Conservation (phyloP, 1,140 invertebrate species). For the Gryllus bimaculatus region DNA sequence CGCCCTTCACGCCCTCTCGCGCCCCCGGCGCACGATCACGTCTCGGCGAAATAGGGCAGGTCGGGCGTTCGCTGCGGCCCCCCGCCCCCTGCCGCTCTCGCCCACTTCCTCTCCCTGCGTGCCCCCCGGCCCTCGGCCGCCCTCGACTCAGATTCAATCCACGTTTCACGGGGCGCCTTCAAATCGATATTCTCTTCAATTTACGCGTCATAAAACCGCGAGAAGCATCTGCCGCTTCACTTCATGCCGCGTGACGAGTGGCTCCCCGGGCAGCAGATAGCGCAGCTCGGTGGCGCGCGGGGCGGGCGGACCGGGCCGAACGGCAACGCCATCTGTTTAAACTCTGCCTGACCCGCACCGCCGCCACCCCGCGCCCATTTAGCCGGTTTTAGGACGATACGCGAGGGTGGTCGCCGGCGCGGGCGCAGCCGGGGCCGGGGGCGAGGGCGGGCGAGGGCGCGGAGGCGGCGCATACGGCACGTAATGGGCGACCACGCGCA, state of each 20-base stretch:
- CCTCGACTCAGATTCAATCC: background rate
- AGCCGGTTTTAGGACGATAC: background rate
- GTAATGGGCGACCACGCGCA: background rate
- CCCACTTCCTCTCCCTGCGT: background rate
- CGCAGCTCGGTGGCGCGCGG: background rate
- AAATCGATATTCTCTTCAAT: background rate
- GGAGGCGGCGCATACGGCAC: background rate
- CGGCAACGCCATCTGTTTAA: too few relatives aligned
- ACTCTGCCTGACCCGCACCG: background rate
- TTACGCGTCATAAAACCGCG: conserved; percentile 3
- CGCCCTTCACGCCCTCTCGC: background rate
- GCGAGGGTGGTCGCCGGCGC: background rate
- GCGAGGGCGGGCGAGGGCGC: background rate
- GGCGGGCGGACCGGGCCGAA: background rate
- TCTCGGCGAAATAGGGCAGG: background rate
- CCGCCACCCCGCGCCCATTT: background rate
- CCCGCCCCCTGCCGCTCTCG: too few relatives aligned
- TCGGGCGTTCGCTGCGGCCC: background rate
- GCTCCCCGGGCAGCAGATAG: background rate
- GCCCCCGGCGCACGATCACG: background rate
- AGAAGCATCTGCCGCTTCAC: conserved; percentile 2
- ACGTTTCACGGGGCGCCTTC: background rate
- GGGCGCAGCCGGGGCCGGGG: too few relatives aligned
- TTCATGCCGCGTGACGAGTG: conserved; percentile 2
- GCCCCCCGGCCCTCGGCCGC: background rate